phyloP scores from a whole-genome alignment of 2,888 invertebrate genomes.

The Philereme vetulata region DNA sequence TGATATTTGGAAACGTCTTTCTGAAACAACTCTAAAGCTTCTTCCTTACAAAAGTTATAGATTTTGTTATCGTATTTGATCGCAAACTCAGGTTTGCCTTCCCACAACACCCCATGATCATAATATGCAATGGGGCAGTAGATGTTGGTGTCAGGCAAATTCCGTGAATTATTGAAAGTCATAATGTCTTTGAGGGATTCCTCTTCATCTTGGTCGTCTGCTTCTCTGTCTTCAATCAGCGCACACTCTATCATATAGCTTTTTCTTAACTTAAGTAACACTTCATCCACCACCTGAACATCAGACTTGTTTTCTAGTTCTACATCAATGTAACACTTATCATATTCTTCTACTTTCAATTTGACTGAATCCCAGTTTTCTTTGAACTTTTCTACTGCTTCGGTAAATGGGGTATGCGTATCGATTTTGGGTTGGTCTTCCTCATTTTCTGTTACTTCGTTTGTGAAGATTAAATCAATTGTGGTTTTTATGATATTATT shows the following conservation, averaged over 20 bases:
- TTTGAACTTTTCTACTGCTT: conserved; percentile 62
- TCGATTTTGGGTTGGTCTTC: conserved; percentile 42
- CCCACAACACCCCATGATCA: conserved; percentile 82
- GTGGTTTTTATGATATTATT: conserved; percentile 44
- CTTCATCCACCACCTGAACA: conserved; percentile 64
- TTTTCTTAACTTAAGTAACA: conserved; percentile 62
- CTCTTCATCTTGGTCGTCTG: conserved; percentile 50
- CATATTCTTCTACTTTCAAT: conserved; percentile 67
- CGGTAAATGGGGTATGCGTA: conserved; percentile 47
- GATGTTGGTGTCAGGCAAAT: conserved; percentile 82
- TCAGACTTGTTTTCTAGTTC: conserved; percentile 75
- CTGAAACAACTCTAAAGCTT: conserved; percentile 76
- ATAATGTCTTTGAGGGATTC: conserved; percentile 51
- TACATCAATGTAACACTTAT: conserved; percentile 67
- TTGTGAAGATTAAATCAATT: conserved; percentile 35
- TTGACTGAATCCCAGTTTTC: conserved; percentile 70
- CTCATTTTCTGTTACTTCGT: conserved; percentile 39
- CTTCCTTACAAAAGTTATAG: conserved; percentile 79
- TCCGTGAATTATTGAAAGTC: conserved; percentile 58
- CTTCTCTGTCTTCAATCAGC: conserved; percentile 54
- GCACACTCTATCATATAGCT: conserved; percentile 57
- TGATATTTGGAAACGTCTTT: conserved; percentile 77
- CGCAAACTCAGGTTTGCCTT: conserved; percentile 83
- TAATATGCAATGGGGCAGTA: conserved; percentile 86
- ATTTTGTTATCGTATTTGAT: conserved; percentile 79